Evolutionary conservation across 2,113 vertebrate genomes (phyloP).

Genomic region (Sylvilagus bachmani): DNA sequence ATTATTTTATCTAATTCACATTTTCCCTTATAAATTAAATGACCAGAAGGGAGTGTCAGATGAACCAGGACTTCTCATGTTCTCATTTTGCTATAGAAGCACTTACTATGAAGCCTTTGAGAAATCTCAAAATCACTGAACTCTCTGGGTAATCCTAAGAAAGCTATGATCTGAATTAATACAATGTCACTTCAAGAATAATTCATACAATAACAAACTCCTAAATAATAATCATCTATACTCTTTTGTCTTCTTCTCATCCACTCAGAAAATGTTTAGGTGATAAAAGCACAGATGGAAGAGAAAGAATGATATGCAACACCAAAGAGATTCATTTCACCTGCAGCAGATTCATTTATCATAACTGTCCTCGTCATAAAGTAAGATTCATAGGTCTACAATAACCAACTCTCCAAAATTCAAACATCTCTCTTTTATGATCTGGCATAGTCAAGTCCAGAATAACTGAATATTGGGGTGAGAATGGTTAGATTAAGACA

Average conservation of each 20-base stretch:
- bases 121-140: background rate
- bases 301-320: background rate
- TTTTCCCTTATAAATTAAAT: constrained; percentile 56
- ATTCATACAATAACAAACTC: background rate
- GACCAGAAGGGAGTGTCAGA: background rate
- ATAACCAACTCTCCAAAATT: background rate
- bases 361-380: background rate
- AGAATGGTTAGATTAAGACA: background rate
- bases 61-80: background rate
- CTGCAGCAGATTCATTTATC: background rate
- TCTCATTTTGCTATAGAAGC: background rate
- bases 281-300: background rate
- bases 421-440: background rate
- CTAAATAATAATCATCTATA: background rate
- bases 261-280: background rate
- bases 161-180: constrained; percentile 6
- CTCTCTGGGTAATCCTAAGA: background rate
- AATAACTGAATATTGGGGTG: background rate
- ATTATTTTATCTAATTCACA: background rate
- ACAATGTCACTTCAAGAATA: background rate
- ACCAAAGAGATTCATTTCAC: background rate
- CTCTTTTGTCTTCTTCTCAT: background rate
- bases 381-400: background rate
- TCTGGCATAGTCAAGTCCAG: background rate
- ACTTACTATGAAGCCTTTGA: constrained; percentile 39